Evolutionary conservation across 30 jellyfish, hydroid and myxozoan species (phyloP).

Genomic region (Phacellophora camtschatica): DNA sequence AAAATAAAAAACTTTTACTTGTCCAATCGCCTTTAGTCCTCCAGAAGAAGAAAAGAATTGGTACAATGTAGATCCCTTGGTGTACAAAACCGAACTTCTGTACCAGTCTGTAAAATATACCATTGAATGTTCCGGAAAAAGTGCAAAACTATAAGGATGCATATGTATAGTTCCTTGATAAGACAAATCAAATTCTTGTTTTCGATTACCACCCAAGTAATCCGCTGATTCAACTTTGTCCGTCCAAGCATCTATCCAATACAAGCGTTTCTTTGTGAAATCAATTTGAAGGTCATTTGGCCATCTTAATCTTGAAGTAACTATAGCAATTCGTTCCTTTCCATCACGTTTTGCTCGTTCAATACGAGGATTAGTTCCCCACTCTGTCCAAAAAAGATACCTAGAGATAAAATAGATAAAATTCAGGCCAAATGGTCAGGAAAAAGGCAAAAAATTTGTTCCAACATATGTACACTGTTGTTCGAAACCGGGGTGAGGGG

Average conservation of each 20-base stretch:
- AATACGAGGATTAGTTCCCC: conserved; percentile 70
- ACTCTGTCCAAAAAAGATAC: conserved; percentile 80
- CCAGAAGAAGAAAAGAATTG: no score
- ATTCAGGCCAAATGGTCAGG: no score
- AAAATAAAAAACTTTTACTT: conserved; percentile 45
- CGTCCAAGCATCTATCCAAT: conserved; percentile 85
- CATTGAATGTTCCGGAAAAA: conserved; percentile 22
- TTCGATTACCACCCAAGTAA: conserved; percentile 58
- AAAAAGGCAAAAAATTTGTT: no score
- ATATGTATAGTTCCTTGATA: not conserved
- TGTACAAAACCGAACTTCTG: conserved; percentile 17
- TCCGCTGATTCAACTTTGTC: conserved; percentile 71
- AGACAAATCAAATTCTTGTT: conserved; percentile 8
- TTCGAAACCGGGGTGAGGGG: no score
- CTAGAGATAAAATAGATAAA: conserved; percentile 5
- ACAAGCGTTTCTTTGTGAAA: conserved; percentile 47
- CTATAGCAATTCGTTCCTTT: conserved; percentile 54
- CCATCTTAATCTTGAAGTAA: conserved; percentile 2
- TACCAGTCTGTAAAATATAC: conserved; percentile 80
- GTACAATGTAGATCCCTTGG: not conserved
- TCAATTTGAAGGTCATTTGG: conserved; percentile 89
- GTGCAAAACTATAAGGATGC: conserved; percentile 80
- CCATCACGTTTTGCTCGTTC: conserved; percentile 86
- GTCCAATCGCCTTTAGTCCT: conserved; percentile 72
- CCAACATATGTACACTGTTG: no score